Evolutionary conservation across 1,140 invertebrate species (phyloP), one percentile per base, ranked within the genome.

Genomic region (Apocrypta bakeri): DNA sequence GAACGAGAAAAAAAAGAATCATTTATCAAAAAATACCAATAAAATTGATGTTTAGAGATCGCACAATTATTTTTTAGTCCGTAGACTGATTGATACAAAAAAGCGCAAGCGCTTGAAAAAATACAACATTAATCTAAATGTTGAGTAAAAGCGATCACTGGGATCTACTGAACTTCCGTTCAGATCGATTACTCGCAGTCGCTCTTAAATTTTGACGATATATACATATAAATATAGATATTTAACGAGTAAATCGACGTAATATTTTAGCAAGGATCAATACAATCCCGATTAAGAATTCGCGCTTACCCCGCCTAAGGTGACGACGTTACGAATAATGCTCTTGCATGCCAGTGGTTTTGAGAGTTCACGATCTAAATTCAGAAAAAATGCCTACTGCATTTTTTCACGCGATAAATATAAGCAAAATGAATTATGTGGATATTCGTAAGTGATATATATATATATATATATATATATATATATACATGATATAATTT

Each of bases 51-150:
- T 86, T 80, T 81, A 82, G 77, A 82, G 78, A 25, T 81, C 61
- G 71, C 75, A 85, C 81, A 84, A 85, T 83, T 84, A 76, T 78
- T 83, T 78, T 84, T 17, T 81, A 85, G 83, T 72, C 64, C 73
- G 83, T 87, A 88, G 85, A 89, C 79, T 85, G 83, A 85, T 64
- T 21, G 71, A 71, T 37, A 56, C 21, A 56, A 21, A 56, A 84
- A 78, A 83, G 73, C 73, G 73, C 37, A 63, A 81, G 81, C 68
- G 42, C 25, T 61, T 69, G 27, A 68, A 66, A n/a, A 75, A 66
- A 77, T 79, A 37, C 33, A 69, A n/a, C n/a, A n/a, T 61, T 24
- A 14, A 66, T 66, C 24, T 66, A 12, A 66, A 29, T 66, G 63
- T 66, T 25, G 7, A 17, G 63, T n/a, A 66, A 4, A 27, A 66